Percentiles rank a stretch among this genome's conserved stretches.
phyloP scores from a whole-genome alignment of 2,113 vertebrate genomes.

The Aplodontia rufa region DNA sequence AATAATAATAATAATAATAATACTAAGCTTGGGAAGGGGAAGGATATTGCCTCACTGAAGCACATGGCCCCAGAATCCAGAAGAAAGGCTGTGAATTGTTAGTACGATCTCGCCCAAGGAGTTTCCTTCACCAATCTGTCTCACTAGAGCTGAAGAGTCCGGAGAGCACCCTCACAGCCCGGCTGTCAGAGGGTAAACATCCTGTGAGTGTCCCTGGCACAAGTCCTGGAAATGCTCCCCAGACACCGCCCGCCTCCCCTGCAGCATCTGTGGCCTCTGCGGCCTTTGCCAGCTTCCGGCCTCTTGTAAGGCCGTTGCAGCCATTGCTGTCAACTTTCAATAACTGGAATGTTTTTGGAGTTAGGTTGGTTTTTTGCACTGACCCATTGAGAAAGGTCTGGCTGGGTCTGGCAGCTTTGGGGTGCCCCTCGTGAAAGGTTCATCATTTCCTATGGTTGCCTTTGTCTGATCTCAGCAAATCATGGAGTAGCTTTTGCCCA shows the following conservation, averaged over 20 bases:
- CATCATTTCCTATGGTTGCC: background rate
- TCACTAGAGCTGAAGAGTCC: slow-evolving; percentile 72
- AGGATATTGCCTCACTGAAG: background rate
- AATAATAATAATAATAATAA: no score
- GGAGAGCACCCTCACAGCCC: slow-evolving; percentile 67
- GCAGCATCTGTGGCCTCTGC: background rate
- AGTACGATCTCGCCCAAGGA: slow-evolving; percentile 56
- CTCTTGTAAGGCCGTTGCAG: background rate
- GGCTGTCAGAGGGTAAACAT: slow-evolving; percentile 72
- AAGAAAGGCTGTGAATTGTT: slow-evolving; percentile 41
- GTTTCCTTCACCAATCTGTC: slow-evolving; percentile 69
- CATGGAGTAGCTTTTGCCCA: background rate
- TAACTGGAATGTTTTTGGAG: background rate
- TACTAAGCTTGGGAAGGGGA: background rate
- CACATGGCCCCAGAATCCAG: slow-evolving; percentile 8
- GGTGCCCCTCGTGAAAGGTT: background rate
- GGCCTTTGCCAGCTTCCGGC: slow-evolving; percentile 10
- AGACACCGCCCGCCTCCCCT: background rate
- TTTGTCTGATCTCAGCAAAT: background rate
- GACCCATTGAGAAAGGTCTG: background rate
- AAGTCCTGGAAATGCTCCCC: slow-evolving; percentile 42
- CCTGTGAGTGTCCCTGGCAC: slow-evolving; percentile 73
- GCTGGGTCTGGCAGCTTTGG: background rate
- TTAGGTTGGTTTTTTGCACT: background rate
- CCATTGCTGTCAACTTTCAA: slow-evolving; percentile 3